phyloP scores from a whole-genome alignment of 2,113 vertebrate species.

The Peromyscus leucopus region DNA sequence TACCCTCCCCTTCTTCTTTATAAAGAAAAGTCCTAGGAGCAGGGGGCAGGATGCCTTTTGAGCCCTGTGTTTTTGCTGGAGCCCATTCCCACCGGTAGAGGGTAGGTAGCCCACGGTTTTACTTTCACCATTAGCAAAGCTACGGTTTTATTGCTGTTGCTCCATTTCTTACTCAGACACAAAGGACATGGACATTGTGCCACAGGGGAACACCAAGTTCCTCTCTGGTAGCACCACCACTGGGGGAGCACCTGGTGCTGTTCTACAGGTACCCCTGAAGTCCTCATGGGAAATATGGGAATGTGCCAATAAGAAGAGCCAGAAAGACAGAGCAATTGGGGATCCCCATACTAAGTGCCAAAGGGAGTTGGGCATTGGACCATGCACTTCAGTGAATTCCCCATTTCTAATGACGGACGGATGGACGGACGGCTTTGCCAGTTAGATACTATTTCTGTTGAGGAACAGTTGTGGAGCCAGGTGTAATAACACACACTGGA shows the following conservation, averaged over 20 bases:
- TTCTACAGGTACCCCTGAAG: slow-evolving; percentile 8
- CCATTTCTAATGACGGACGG: background rate
- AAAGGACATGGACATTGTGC: background rate
- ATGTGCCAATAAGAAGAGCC: background rate
- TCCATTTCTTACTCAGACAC: background rate
- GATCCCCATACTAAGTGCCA: background rate
- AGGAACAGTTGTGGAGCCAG: background rate
- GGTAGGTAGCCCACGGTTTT: background rate
- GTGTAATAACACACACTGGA: no score
- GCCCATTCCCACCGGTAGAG: background rate
- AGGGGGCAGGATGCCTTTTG: background rate
- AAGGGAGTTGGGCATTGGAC: background rate
- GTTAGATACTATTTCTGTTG: slow-evolving; percentile 15
- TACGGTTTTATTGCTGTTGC: background rate
- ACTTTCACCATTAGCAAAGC: background rate
- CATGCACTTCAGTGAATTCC: background rate
- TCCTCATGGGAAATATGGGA: background rate
- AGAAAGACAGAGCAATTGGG: background rate
- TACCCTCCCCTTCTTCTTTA: background rate
- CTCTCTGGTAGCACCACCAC: background rate
- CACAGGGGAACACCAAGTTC: no score
- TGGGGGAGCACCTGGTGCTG: background rate
- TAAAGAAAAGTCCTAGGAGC: background rate
- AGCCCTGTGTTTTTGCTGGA: background rate
- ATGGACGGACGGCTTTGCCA: background rate